Evolutionary conservation across 2,797 vertebrate genomes (phyloP).

Genomic region (Myiotriccus ornatus): DNA sequence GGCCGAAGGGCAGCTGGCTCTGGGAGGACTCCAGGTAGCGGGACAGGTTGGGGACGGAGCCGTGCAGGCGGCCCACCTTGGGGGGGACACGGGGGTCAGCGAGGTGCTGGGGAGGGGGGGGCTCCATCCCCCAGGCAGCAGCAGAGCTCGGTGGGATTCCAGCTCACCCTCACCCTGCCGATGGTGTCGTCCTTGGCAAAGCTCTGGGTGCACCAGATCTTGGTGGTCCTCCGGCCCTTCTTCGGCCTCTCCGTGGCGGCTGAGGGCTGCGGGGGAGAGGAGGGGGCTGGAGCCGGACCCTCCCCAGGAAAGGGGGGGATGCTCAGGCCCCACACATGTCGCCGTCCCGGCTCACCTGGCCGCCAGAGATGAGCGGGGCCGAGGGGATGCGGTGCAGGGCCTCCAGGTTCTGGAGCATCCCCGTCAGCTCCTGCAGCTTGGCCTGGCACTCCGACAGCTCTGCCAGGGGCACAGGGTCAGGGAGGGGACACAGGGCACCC

Average conservation of each 20-base stretch:
- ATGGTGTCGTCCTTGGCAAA: conserved; percentile 78
- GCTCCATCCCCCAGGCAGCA: accelerated
- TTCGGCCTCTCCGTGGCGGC: conserved; percentile 71
- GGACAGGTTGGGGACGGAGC: conserved; percentile 87
- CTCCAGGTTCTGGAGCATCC: conserved; percentile 84
- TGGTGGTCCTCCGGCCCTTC: conserved; percentile 74
- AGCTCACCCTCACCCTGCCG: conserved; percentile 60
- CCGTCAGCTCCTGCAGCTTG: conserved; percentile 83
- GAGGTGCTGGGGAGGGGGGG: not conserved
- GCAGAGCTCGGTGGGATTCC: not conserved
- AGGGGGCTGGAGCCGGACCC: not conserved
- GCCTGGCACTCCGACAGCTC: conserved; percentile 84
- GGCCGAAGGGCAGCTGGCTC: conserved; percentile 78
- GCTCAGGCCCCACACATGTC: accelerated
- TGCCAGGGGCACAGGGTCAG: conserved; percentile 6
- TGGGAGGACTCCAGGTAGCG: conserved; percentile 85
- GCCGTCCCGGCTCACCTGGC: conserved; percentile 76
- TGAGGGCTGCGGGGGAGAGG: conserved; percentile 35
- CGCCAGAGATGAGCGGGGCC: conserved; percentile 83
- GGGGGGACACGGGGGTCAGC: accelerated
- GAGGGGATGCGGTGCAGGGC: conserved; percentile 84
- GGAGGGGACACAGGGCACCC: not conserved
- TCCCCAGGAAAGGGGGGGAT: not conserved
- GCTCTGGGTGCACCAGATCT: conserved; percentile 80
- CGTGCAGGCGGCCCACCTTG: conserved; percentile 78